phyloP scores from a whole-genome alignment of 37 sponge, comb jelly and placozoan genomes.

The Cladorhizidae sp. region DNA sequence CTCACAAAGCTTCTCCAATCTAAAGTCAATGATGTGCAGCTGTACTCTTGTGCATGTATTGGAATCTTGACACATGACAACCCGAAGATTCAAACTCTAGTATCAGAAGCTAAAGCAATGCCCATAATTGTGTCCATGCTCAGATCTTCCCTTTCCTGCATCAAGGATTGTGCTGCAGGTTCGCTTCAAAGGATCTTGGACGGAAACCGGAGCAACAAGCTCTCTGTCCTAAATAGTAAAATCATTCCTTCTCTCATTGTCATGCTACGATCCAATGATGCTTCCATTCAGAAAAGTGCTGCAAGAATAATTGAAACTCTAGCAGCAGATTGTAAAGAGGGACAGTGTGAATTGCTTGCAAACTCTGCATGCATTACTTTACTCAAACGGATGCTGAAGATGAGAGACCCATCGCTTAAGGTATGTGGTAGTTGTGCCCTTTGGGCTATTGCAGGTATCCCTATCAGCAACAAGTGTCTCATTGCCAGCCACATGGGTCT shows the following conservation, averaged over 20 bases:
- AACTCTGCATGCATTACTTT: constrained; percentile 39
- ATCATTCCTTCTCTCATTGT: constrained; percentile 36
- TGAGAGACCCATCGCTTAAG: constrained; percentile 64
- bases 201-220: constrained; percentile 50
- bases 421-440: constrained; percentile 75
- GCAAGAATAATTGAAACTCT: constrained; percentile 73
- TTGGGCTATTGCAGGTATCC: constrained; percentile 82
- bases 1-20: constrained; percentile 57
- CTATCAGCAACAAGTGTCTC: constrained; percentile 56
- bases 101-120: constrained; percentile 24
- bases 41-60: constrained; percentile 61
- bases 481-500: constrained; percentile 83
- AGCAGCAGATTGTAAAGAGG: constrained; percentile 45
- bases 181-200: constrained; percentile 42
- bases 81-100: constrained; percentile 28
- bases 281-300: constrained; percentile 63
- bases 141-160: constrained; percentile 15
- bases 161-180: constrained; percentile 40
- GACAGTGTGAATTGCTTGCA: constrained; percentile 48
- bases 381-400: constrained; percentile 72
- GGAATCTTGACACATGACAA: constrained; percentile 53
- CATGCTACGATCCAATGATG: constrained; percentile 55
- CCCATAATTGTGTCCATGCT: constrained; percentile 41
- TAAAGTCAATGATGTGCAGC: constrained; percentile 48
- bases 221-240: constrained; percentile 30